Percentiles rank a stretch among this genome's conserved stretches.
These are phyloP conservation scores for Cactoblastis cactorum DNA, from an alignment of 2,888 invertebrate genomes.

Conservation along the genomic window DNA sequence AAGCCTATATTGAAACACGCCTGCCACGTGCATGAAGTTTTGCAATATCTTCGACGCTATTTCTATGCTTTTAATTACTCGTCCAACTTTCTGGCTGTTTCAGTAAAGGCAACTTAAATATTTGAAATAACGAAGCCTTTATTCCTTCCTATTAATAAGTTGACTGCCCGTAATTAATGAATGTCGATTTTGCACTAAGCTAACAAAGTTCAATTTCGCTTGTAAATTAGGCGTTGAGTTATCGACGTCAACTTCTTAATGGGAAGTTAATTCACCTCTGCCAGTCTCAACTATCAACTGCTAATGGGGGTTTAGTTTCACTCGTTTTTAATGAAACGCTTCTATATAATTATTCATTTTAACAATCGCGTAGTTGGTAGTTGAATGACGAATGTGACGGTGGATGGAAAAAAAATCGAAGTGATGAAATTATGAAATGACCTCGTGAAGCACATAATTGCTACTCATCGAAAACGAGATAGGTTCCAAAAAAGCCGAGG, in stretches of 20 bases:
- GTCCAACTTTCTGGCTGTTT: conserved; percentile 49
- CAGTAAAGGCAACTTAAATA: conserved; percentile 61
- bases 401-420: conserved; percentile 64
- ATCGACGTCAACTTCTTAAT: conserved; percentile 54
- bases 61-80: conserved; percentile 36
- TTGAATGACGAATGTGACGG: conserved; percentile 69
- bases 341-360: conserved; percentile 42
- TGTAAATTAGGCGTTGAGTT: conserved; percentile 10
- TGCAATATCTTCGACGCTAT: conserved; percentile 33
- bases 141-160: conserved; percentile 53
- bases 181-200: conserved; percentile 6
- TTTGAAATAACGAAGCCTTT: conserved; percentile 67
- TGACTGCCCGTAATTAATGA: conserved; percentile 31
- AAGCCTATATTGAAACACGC: conserved; percentile 67
- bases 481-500: neutral
- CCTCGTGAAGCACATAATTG: conserved; percentile 14
- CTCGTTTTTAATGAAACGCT: conserved; percentile 54
- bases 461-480: neutral
- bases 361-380: conserved; percentile 68
- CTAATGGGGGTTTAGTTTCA: conserved; percentile 57
- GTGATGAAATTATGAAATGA: conserved; percentile 29
- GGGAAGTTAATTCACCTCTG: conserved; percentile 52
- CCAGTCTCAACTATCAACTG: conserved; percentile 73
- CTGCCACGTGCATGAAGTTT: conserved; percentile 41
- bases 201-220: conserved; percentile 14